These are phyloP conservation scores for Pithys albifrons DNA, from an alignment of 2,113 vertebrate genomes.

Conservation along the genomic window DNA sequence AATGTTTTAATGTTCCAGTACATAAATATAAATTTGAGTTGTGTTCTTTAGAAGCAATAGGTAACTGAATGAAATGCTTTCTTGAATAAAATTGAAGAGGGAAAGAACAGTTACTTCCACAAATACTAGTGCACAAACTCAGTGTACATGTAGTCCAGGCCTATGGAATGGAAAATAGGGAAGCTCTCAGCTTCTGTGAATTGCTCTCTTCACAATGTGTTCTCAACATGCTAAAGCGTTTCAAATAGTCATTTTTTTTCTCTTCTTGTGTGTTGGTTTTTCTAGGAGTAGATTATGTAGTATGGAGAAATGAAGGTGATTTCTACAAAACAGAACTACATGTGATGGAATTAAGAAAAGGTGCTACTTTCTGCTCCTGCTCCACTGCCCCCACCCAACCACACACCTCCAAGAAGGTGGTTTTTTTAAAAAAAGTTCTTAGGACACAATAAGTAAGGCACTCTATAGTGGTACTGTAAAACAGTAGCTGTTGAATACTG, in stretches of 20 bases:
- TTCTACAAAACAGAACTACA: background rate
- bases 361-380: too few species aligned
- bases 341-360: background rate
- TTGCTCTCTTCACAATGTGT: background rate
- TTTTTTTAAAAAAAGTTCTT: background rate
- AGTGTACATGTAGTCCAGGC: rapidly evolving
- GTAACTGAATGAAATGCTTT: background rate
- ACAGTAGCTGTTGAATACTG: background rate
- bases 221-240: background rate
- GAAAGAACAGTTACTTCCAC: background rate
- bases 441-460: rapidly evolving
- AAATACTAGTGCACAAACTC: background rate
- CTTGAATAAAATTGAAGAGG: background rate
- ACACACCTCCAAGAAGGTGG: rapidly evolving
- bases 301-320: background rate
- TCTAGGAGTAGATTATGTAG: background rate
- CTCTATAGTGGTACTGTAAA: background rate
- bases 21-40: background rate
- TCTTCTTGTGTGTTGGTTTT: background rate
- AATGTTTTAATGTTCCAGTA: background rate
- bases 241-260: background rate
- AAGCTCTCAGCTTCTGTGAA: background rate
- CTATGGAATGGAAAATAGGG: background rate
- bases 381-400: too few species aligned
- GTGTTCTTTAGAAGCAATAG: background rate